A percentile compares a stretch with the other conserved stretches of the same genome.
Evolutionary conservation across 1,140 invertebrate genomes (phyloP).

Genomic region (Drosophila novamexicana): DNA sequence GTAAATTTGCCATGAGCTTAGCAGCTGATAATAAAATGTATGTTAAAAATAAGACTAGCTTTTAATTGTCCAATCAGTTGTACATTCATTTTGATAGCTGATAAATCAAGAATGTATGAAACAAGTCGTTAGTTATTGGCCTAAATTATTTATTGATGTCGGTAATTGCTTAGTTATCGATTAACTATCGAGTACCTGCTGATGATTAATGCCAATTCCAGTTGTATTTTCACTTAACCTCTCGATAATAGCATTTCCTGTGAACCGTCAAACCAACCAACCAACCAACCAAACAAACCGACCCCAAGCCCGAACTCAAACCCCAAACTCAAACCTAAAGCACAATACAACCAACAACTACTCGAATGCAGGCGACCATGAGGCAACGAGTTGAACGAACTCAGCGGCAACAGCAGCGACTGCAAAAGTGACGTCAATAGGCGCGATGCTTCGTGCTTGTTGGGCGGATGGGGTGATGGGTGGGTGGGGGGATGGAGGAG

Average conservation of each 20-base stretch:
- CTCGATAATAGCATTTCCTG: constrained; percentile 18
- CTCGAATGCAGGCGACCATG: constrained; percentile 70
- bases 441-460: constrained; percentile 43
- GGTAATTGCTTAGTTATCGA: constrained; percentile 23
- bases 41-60: too few relatives aligned
- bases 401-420: constrained; percentile 59
- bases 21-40: background rate
- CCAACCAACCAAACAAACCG: background rate
- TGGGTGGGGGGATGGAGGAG: background rate
- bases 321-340: constrained; percentile 1
- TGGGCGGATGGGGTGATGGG: background rate
- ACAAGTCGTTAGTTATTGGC: constrained; percentile 11
- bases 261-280: constrained; percentile 12
- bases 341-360: constrained; percentile 9
- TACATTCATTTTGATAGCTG: background rate
- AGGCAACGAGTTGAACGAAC: constrained; percentile 71
- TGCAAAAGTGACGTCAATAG: constrained; percentile 80
- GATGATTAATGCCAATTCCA: constrained; percentile 23
- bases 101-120: background rate
- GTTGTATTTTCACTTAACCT: constrained; percentile 4
- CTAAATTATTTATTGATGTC: constrained; percentile 21
- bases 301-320: background rate
- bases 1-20: background rate
- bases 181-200: background rate
- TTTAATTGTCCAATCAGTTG: background rate